Base-by-base conservation (phyloP, 2,888 invertebrate genomes). In the Conus canariensis region DNA sequence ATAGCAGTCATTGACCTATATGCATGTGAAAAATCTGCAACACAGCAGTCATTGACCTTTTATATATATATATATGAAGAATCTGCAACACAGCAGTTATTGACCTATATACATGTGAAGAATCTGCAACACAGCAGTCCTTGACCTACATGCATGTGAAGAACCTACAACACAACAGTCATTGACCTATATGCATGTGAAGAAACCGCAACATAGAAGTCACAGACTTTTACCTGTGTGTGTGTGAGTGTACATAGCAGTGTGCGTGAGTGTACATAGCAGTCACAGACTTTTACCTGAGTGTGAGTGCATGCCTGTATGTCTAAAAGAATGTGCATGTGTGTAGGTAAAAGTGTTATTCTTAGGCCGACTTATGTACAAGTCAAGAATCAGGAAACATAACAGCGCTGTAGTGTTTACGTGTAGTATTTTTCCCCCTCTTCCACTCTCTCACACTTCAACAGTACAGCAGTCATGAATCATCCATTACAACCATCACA, bases 51-150 rank as follows among this genome's bases (percentile, higher is more conserved):
- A 99, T 92, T 97, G 97, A 8, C 98, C 98, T 98, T 95, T 99
- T 98, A 96, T 99, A 99, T 95, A 99, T 98, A 96, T 99, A 99
- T 97, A 98, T 98, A 95, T 99, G 98, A 58, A 99, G 97, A 93
- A 99, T 98, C 99, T 99, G 97, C 9, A 64, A 56, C 56, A 74
- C 8, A 58, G 60, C 22, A 60, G 30, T 74, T 56, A 56, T 92
- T 97, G 97, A 8, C 98, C 98, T 95, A 99, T 98, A 96, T 99
- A 99, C 97, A 98, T 98, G 95, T 99, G 98, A 58, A 99, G 97
- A 93, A 99, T 98, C 99, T 99, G 97, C 9, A 67, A 58, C 56
- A 74, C 1, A 58, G 60, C n/a, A 60, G 30, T 77, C 82, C 22
- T 6, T 97, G 97, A 8, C 98, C 98, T 95, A 99, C 98, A 96